Evolutionary conservation across 1,140 invertebrate species (phyloP), one percentile per base, ranked within the genome.

Genomic region (Ceratoteleas bidentatus): DNA sequence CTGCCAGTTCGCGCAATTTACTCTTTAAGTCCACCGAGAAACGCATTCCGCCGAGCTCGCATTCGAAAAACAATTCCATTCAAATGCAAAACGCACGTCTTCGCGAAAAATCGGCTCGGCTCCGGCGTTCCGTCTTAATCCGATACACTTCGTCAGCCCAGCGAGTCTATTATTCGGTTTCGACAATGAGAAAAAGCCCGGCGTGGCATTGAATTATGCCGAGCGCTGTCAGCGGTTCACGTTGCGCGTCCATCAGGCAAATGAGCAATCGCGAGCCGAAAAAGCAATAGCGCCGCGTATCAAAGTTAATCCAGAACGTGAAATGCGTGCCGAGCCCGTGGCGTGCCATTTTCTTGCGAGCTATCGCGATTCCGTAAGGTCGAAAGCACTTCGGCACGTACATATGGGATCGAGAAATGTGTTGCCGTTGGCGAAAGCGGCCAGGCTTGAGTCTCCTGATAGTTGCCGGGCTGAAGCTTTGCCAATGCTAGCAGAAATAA

Each of bases 401-500:
- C 70, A 72, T 73, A 73, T 72, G 62, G 65, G 60, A 83, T 73
- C 61, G 73, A 83, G 60, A 78, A 83, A 65, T 73, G 61, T 64
- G 64, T 77, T 73, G 74, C 79, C 73, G 69, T 78, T 70, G 60
- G 74, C 69, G 64, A 82, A 49, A 73, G 62, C 64, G 73, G 68
- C 73, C 70, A 69, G 64, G 38, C 16, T 68, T 74, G 38, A 66
- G 57, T 70, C 70, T 64, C 70, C 75, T 65, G 78, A 74, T 81
- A 70, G 70, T 70, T 58, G 70, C 45, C 65, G 54, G 24, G 70
- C 58, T 65, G 70, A 73, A 81, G 82, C 77, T 78, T 81, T 84
- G 82, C 68, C 77, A 81, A 81, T 73, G 77, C 70, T 72, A 89
- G 87, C 87, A 86, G 86, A 90, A 88, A 88, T 89, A 87, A 89